Evolutionary conservation across 1,140 invertebrate species (phyloP), one percentile per base, ranked within the genome.

Genomic region (Anastatus disparis): DNA sequence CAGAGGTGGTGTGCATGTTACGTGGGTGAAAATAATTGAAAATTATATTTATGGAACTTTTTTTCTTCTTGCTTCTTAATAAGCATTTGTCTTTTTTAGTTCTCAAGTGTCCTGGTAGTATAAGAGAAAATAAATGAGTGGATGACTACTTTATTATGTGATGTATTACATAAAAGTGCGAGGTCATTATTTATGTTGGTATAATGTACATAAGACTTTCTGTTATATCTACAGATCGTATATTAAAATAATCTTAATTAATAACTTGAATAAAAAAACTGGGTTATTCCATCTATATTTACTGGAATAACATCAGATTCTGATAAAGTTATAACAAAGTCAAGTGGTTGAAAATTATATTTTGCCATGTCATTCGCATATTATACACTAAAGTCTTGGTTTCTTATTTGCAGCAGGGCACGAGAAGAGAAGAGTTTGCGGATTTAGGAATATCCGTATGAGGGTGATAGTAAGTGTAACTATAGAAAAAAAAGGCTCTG

Each of bases 401-500:
- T 70, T 64, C 61, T 64, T 52, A 58, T 70, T 70, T 64, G 20
- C 61, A 42, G 31, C 52, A 58, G 22, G 13, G n/a, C 20, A n/a
- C n/a, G n/a, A n/a, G n/a, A n/a, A n/a, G 7, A 44, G 61, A 61
- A 48, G 35, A 63, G 48, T 70, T 63, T 61, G 66, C 44, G 24
- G 46, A 48, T 22, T 70, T 42, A 46, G n/a, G 59, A 46, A 42
- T 46, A 52, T 38, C 48, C n/a, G n/a, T n/a, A n/a, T n/a, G 61
- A 70, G 68, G 44, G 56, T 38, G 35, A 12, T 9, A n/a, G n/a
- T n/a, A n/a, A n/a, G n/a, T n/a, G n/a, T n/a, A n/a, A n/a, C n/a
- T n/a, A n/a, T n/a, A n/a, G n/a, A n/a, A n/a, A n/a, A n/a, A n/a
- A 48, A 48, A 64, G 52, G 56, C 40, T 50, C 68, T 70, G 59